These are phyloP conservation scores for Bos javanicus DNA, from an alignment of 2,113 vertebrate genomes.

Conservation along the genomic window DNA sequence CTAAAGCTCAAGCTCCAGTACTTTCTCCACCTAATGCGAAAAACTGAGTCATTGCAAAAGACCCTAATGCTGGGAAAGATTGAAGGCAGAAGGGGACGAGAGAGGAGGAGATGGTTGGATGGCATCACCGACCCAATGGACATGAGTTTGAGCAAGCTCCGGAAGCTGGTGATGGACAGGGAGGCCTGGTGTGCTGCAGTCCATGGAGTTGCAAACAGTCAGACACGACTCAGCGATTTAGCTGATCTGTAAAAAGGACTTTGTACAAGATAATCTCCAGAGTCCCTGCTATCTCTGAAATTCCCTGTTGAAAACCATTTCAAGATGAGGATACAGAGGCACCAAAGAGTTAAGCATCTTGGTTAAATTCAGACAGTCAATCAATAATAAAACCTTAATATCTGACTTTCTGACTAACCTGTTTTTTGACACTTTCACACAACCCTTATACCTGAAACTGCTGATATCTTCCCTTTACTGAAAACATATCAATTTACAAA, in stretches of 20 bases:
- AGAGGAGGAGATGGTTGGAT: not conserved
- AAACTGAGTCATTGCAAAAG: not conserved
- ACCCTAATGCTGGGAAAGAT: not conserved
- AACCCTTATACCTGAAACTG: not conserved
- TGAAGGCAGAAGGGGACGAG: not conserved
- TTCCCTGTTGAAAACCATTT: not conserved
- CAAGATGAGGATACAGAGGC: not conserved
- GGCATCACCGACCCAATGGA: not conserved
- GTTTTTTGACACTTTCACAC: not conserved
- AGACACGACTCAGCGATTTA: not conserved
- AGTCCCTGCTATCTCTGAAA: not conserved
- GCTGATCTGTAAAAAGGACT: not conserved
- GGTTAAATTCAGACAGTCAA: not conserved
- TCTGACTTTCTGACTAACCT: not conserved
- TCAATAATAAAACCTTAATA: not conserved
- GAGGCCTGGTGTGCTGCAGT: not conserved
- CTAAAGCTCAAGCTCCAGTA: not conserved
- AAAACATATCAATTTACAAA: not conserved
- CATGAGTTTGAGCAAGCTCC: not conserved
- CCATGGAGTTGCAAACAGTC: not conserved
- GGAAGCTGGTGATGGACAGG: not conserved
- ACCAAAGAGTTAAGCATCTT: not conserved
- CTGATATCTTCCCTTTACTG: slow-evolving; percentile 11
- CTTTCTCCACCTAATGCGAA: not conserved
- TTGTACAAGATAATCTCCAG: not conserved